Evolutionary conservation across 2,888 invertebrate genomes (phyloP).

Genomic region (Epinotia demarniana): DNA sequence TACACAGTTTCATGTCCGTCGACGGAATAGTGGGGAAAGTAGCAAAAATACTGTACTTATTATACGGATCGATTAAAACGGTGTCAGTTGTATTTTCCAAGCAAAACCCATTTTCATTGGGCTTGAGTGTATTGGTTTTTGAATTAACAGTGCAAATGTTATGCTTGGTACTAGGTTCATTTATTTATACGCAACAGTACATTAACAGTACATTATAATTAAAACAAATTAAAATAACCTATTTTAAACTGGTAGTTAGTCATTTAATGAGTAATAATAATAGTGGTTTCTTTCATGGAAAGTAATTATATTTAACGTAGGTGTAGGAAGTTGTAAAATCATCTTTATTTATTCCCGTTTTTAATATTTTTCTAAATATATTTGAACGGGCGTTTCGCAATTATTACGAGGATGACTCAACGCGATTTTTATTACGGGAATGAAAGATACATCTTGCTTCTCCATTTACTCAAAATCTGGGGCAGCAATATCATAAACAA

Average conservation of each 20-base stretch:
- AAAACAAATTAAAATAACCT: background rate
- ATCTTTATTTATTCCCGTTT: conserved; percentile 9
- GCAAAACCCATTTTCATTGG: no score
- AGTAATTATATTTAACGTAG: background rate
- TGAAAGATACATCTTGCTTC: conserved; percentile 23
- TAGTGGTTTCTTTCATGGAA: background rate
- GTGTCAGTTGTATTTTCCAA: no score
- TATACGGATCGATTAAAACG: no score
- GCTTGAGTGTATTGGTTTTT: background rate
- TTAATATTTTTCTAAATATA: conserved; percentile 34
- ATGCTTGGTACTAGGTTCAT: no score
- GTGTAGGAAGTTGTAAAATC: conserved; percentile 18
- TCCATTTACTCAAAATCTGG: conserved; percentile 36
- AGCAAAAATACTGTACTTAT: no score
- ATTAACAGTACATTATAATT: background rate
- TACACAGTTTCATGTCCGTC: no score
- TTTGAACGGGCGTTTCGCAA: conserved; percentile 30
- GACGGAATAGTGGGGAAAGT: no score
- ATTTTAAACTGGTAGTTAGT: background rate
- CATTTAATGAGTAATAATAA: background rate
- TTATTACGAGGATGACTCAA: conserved; percentile 36
- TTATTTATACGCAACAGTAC: no score
- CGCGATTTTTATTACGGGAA: conserved; percentile 33
- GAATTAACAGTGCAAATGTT: background rate
- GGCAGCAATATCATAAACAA: conserved; percentile 43